A percentile compares a stretch with the other conserved stretches of the same genome.
Conservation (phyloP, 2,888 invertebrate genomes). For the Chrysolina oricalcia region DNA sequence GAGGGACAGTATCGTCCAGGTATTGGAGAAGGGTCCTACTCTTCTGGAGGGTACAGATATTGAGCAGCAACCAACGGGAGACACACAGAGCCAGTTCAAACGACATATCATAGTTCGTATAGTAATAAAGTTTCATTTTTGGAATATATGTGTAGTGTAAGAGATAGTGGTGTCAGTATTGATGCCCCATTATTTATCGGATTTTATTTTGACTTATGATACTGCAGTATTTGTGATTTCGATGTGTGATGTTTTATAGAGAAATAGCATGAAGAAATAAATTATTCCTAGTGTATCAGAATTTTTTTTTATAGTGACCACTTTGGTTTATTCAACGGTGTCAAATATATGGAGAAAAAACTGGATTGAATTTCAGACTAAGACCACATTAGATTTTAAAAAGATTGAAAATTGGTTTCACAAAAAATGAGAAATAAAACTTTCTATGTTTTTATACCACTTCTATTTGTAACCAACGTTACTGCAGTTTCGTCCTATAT, state of each 20-base stretch:
- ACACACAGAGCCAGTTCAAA: slow-evolving; percentile 34
- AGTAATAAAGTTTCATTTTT: slow-evolving; percentile 7
- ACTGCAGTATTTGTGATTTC: slow-evolving; percentile 16
- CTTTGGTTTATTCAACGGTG: not conserved
- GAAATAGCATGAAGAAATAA: slow-evolving; percentile 4
- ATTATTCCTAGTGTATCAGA: not conserved
- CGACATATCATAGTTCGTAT: slow-evolving; percentile 12
- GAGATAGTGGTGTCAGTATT: not conserved
- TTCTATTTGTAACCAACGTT: too few relatives aligned
- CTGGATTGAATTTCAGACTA: too few relatives aligned
- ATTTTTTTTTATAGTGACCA: not conserved
- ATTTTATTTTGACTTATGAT: not conserved
- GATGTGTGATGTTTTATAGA: slow-evolving; percentile 2
- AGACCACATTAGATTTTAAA: too few relatives aligned
- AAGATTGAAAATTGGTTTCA: too few relatives aligned
- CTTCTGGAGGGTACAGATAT: slow-evolving; percentile 50
- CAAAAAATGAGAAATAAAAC: too few relatives aligned
- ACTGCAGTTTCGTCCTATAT: too few relatives aligned
- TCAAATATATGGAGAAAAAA: too few relatives aligned
- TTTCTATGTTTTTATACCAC: too few relatives aligned
- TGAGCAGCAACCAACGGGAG: slow-evolving; percentile 24
- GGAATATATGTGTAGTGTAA: not conserved
- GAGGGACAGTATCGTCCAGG: slow-evolving; percentile 63
- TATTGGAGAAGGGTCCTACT: slow-evolving; percentile 50
- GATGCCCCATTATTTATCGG: not conserved